Evolutionary conservation across 2,888 invertebrate species (phyloP).

Genomic region (Standfussiana lucernea): DNA sequence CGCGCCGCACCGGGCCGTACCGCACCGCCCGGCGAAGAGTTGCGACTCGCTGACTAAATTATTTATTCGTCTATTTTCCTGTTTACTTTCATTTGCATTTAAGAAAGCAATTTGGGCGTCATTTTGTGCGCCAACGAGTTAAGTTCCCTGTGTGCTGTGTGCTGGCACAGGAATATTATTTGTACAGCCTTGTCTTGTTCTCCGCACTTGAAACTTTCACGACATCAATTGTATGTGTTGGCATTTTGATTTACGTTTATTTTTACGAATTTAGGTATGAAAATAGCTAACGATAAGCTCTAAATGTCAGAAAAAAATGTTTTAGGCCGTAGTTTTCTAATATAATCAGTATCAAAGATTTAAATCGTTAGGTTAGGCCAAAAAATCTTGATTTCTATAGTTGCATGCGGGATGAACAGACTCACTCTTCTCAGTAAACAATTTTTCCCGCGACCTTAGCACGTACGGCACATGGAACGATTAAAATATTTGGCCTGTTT

Average conservation of each 20-base stretch:
- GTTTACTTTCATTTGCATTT: conserved; percentile 83
- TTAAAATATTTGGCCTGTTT: too few relatives aligned
- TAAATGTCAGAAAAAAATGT: not conserved
- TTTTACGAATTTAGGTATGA: not conserved
- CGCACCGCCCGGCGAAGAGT: conserved; percentile 64
- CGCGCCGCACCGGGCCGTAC: conserved; percentile 28
- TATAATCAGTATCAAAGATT: not conserved
- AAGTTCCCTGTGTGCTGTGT: conserved; percentile 25
- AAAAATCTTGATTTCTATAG: not conserved
- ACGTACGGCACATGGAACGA: not conserved
- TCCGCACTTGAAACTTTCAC: conserved; percentile 10
- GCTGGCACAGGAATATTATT: conserved; percentile 15
- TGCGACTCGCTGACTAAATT: conserved; percentile 76
- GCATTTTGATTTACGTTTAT: not conserved
- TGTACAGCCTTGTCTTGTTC: conserved; percentile 8
- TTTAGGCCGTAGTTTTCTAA: not conserved
- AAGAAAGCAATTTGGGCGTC: conserved; percentile 79
- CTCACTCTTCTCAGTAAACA: not conserved
- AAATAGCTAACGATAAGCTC: not conserved
- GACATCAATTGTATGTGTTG: not conserved
- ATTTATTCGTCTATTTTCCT: conserved; percentile 80
- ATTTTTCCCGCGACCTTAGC: not conserved
- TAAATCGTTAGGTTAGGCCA: not conserved
- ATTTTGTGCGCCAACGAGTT: conserved; percentile 67
- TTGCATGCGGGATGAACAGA: not conserved